Base-by-base conservation (phyloP, 2,888 invertebrate species). In the Sturmia bella region DNA sequence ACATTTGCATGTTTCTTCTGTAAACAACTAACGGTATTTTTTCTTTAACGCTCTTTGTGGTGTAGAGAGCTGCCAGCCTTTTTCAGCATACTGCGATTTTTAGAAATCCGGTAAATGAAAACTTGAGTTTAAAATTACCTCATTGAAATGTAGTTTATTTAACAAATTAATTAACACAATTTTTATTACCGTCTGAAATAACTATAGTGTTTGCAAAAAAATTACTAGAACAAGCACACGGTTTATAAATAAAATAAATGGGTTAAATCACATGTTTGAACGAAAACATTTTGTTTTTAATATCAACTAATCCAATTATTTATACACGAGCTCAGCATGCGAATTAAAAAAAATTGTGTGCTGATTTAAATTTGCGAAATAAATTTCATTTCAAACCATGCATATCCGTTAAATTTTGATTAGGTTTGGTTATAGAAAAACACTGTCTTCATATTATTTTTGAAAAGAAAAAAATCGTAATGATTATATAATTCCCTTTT, bases 81-180 rank as follows among this genome's bases (percentile, higher is more conserved):
- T 27, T 27, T n/a, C n/a, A n/a, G n/a, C n/a, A n/a, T n/a, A n/a
- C n/a, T n/a, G n/a, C n/a, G n/a, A n/a, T n/a, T n/a, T n/a, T n/a
- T n/a, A n/a, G n/a, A n/a, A n/a, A n/a, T n/a, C n/a, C n/a, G n/a
- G n/a, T 7, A 54, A 27, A 3, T 21, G n/a, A 27, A 24, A n/a
- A 54, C 15, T n/a, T 11, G 15, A 15, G 9, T 56, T 56, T 37
- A 39, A 19, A 39, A 39, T 39, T 39, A 57, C 13, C 39, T 57
- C 37, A 17, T 27, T 39, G 37, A 57, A 37, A 17, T 17, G n/a
- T n/a, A n/a, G 32, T 57, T 57, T 57, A 56, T 17, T 56, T 56
- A 37, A 19, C 19, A 57, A 57, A 39, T 57, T 57, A 57, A 57
- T 57, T 57, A 57, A 39, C 57, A 57, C 39, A 39, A 15, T 3